phyloP scores from a whole-genome alignment of 2,888 invertebrate species.

The Pandemis heparana region DNA sequence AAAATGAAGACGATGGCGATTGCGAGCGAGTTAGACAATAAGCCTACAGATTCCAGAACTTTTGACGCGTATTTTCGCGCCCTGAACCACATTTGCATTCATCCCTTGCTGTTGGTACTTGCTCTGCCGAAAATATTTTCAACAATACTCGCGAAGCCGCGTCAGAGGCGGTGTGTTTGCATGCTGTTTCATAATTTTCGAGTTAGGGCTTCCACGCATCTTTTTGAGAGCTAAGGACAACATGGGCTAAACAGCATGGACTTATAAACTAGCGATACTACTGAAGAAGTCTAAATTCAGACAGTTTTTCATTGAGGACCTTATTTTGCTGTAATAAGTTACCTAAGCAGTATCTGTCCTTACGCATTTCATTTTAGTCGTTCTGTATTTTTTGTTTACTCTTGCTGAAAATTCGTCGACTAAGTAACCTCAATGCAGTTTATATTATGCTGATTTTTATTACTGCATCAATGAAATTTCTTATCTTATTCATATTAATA shows the following conservation, averaged over 20 bases:
- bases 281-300: background rate
- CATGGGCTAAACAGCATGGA: no score
- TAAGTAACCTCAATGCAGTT: background rate
- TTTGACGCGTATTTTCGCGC: background rate
- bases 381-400: background rate
- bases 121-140: background rate
- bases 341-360: background rate
- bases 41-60: no score
- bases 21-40: no score
- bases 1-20: no score
- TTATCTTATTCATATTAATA: conserved; percentile 22
- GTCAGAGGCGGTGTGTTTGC: background rate
- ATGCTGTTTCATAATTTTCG: background rate
- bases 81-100: background rate
- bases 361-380: background rate
- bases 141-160: background rate
- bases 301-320: background rate
- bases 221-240: no score
- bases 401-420: background rate
- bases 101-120: background rate
- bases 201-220: no score
- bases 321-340: background rate
- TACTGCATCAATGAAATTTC: conserved; percentile 8
- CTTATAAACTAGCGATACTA: no score
- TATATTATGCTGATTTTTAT: background rate